A percentile compares a stretch with the other conserved stretches of the same genome.
These are phyloP conservation scores for Tachystola acroxantha DNA, from an alignment of 2,888 invertebrate genomes.

Conservation along the genomic window DNA sequence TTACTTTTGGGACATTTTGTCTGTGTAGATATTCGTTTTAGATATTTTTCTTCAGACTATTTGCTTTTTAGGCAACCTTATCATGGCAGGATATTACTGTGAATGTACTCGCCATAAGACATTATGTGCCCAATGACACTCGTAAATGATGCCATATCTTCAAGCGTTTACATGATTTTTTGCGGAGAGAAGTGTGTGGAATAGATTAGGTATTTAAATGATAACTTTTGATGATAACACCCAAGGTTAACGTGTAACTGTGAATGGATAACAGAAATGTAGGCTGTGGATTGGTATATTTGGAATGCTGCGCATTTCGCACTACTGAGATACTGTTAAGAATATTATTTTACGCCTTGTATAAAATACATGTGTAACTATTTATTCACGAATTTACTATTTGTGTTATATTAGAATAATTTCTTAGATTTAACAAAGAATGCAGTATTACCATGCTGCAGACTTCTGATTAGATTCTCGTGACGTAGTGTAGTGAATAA, in stretches of 20 bases:
- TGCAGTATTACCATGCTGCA: too few species aligned
- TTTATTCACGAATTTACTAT: too few species aligned
- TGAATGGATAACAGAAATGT: too few species aligned
- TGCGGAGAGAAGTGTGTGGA: constrained; percentile 32
- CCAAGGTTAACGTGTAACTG: constrained; percentile 27
- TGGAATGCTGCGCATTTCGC: constrained; percentile 30
- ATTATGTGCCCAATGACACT: constrained; percentile 18
- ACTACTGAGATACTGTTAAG: not conserved
- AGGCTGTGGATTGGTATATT: not conserved
- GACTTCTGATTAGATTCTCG: too few species aligned
- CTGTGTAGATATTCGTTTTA: too few species aligned
- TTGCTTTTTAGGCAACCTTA: too few species aligned
- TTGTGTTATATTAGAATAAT: too few species aligned
- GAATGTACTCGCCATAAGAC: constrained; percentile 20
- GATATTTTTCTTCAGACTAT: too few species aligned
- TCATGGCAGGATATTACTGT: constrained; percentile 18
- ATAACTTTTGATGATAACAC: constrained; percentile 36
- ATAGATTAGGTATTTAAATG: constrained; percentile 36
- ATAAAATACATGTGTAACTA: too few species aligned
- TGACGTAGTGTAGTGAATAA: too few species aligned
- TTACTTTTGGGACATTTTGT: too few species aligned
- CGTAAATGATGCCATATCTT: constrained; percentile 5
- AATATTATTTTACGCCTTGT: too few species aligned
- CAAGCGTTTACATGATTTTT: constrained; percentile 31
- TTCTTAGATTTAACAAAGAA: not conserved